Evolutionary conservation across 1,140 invertebrate genomes (phyloP).

Genomic region (Bombus vancouverensis): DNA sequence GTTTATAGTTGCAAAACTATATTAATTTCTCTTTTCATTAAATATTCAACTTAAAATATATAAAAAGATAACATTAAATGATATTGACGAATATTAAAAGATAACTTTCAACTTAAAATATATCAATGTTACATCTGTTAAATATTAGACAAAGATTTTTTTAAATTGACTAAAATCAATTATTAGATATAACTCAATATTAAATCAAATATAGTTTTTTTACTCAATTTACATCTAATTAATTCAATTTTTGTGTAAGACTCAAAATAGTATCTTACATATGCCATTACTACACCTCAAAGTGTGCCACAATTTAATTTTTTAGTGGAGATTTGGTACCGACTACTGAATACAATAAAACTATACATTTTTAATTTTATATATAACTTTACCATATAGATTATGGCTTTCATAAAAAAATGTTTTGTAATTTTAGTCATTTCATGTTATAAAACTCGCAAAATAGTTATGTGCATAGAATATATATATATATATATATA

Average conservation of each 20-base stretch:
- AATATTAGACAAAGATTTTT: background rate
- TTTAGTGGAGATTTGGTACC: background rate
- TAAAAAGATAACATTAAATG: too few relatives aligned
- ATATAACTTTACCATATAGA: slow-evolving; percentile 29
- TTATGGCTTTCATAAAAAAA: background rate
- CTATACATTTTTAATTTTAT: slow-evolving; percentile 26
- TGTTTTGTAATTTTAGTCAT: background rate
- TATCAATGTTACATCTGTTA: background rate
- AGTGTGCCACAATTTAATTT: slow-evolving; percentile 39
- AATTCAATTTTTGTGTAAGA: background rate
- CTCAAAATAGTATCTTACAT: background rate
- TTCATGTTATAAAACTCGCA: background rate
- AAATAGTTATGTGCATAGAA: background rate
- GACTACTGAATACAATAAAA: slow-evolving; percentile 3
- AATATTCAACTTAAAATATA: too few relatives aligned
- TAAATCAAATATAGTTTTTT: background rate
- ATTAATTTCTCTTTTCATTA: background rate
- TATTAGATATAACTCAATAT: background rate
- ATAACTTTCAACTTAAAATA: background rate
- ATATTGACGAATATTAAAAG: too few relatives aligned
- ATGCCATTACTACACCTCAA: slow-evolving; percentile 2
- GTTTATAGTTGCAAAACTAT: background rate
- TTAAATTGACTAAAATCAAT: background rate
- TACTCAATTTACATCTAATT: background rate
- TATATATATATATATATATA: slow-evolving; percentile 1